Base-by-base conservation (phyloP, 2,797 vertebrate species). In the Lepilemur septentrionalis region DNA sequence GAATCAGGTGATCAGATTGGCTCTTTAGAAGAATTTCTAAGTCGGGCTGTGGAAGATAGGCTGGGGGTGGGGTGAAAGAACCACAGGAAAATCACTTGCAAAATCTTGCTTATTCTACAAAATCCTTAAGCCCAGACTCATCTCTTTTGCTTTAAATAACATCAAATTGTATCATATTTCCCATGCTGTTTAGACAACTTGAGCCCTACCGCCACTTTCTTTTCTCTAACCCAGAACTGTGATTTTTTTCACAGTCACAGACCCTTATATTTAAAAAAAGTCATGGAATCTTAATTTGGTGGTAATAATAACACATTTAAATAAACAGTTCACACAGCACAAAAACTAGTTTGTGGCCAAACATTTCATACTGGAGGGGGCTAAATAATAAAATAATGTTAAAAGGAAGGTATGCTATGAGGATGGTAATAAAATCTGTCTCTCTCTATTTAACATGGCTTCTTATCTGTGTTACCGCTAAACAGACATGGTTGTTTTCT, bases 121-220 rank as follows among this genome's bases (percentile, higher is more conserved):
- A 93, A 90, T 57, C 80, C 61, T 89, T 63, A n/a, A 86, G 4
- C 48, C 78, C 50, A 65, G 84, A 63, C 38, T 70, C 57, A 61
- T 23, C 70, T 85, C 84, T 87, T 80, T 32, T 73, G 78, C 76
- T 96, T 96, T 70, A 67, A 78, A 85, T 90, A 61, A 30, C 20
- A 78, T 90, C 46, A n/a, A 61, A 78, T 63, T 78, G 46, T 38
- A 23, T 55, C 50, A 41, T 25, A 35, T 83, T 82, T 90, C 57
- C 69, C 20, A 15, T 57, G 48, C 83, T 81, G 43, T 87, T 85
- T 55, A 85, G 52, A 41, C 25, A 73, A n/a, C 35, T 50, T 50
- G 69, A 73, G 50, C 1, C 22, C 46, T 50, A 18, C n/a, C 41
- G 70, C 38, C n/a, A 25, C 22, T 94, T 92, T 92, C 65, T 88